Conservation (phyloP, 2,113 vertebrate genomes). For the rabbit (Oryctolagus cuniculus) region DNA sequence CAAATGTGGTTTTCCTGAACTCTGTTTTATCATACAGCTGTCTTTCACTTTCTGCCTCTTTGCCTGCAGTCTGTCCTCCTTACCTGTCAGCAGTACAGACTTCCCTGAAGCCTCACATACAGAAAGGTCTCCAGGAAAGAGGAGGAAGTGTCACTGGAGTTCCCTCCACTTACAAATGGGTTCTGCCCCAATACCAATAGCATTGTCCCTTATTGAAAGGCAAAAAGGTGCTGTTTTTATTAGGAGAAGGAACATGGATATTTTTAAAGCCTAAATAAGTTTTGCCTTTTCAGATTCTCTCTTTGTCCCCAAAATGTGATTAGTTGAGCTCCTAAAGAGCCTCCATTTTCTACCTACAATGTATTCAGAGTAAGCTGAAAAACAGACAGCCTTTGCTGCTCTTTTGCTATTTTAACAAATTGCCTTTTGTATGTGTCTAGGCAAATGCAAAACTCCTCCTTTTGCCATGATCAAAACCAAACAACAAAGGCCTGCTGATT, state of each 20-base stretch:
- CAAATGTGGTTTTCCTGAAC: background rate
- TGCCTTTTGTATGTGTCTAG: constrained; percentile 55
- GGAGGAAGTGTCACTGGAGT: background rate
- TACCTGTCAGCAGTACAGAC: background rate
- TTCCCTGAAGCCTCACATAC: background rate
- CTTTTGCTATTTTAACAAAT: constrained; percentile 74
- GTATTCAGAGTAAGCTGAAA: background rate
- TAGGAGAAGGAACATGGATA: background rate
- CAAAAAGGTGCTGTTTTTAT: background rate
- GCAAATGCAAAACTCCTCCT: constrained; percentile 55
- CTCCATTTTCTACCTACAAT: background rate
- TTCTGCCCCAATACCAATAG: background rate
- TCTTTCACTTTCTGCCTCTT: background rate
- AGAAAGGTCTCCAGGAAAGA: background rate
- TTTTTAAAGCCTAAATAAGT: constrained; percentile 53
- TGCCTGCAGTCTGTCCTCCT: accelerated
- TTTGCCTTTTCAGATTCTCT: constrained; percentile 24
- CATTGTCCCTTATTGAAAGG: background rate
- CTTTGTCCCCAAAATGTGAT: constrained; percentile 19
- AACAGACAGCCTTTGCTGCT: constrained; percentile 44
- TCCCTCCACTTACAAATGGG: background rate
- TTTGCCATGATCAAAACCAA: constrained; percentile 78
- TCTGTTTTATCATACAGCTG: no score
- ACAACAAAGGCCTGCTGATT: constrained; percentile 73
- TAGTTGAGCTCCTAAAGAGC: constrained; percentile 18